These are phyloP conservation scores for Perdita meconis DNA, from an alignment of 2,888 invertebrate species.

Conservation along the genomic window DNA sequence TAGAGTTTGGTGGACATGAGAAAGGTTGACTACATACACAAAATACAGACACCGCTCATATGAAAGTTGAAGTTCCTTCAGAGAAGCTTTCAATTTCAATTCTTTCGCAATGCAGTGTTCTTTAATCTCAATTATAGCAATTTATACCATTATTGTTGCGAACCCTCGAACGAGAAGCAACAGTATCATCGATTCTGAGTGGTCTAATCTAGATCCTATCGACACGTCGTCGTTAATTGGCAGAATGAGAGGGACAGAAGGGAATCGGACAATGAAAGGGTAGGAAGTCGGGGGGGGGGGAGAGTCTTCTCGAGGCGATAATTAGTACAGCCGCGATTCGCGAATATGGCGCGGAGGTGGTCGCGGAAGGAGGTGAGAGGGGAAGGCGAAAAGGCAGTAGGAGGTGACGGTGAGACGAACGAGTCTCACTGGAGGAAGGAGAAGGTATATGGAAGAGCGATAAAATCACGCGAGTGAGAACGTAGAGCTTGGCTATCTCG, in stretches of 20 bases:
- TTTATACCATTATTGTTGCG: too few relatives aligned
- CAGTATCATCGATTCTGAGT: slow-evolving; percentile 16
- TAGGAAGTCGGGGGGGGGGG: slow-evolving; percentile 24
- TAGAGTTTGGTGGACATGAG: too few relatives aligned
- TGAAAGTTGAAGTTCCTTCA: too few relatives aligned
- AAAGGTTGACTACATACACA: too few relatives aligned
- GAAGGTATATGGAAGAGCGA: slow-evolving; percentile 62
- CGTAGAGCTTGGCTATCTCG: slow-evolving; percentile 69
- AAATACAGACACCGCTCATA: too few relatives aligned
- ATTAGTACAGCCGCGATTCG: slow-evolving; percentile 57
- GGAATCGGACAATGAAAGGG: slow-evolving; percentile 29
- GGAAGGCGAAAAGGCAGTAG: slow-evolving; percentile 49
- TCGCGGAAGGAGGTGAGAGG: slow-evolving; percentile 24
- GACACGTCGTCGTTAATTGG: slow-evolving; percentile 18
- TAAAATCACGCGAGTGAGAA: slow-evolving; percentile 76
- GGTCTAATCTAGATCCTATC: slow-evolving; percentile 15
- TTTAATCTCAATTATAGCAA: too few relatives aligned
- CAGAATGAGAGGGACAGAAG: slow-evolving; percentile 13
- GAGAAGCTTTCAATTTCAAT: too few relatives aligned
- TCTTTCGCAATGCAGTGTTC: too few relatives aligned
- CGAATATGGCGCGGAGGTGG: slow-evolving; percentile 25
- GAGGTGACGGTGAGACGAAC: slow-evolving; percentile 60
- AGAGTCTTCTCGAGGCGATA: slow-evolving; percentile 27
- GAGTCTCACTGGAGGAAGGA: slow-evolving; percentile 43
- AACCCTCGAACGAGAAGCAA: background rate